These are phyloP conservation scores for Bos javanicus DNA, from an alignment of 2,113 vertebrate species.

Conservation along the genomic window DNA sequence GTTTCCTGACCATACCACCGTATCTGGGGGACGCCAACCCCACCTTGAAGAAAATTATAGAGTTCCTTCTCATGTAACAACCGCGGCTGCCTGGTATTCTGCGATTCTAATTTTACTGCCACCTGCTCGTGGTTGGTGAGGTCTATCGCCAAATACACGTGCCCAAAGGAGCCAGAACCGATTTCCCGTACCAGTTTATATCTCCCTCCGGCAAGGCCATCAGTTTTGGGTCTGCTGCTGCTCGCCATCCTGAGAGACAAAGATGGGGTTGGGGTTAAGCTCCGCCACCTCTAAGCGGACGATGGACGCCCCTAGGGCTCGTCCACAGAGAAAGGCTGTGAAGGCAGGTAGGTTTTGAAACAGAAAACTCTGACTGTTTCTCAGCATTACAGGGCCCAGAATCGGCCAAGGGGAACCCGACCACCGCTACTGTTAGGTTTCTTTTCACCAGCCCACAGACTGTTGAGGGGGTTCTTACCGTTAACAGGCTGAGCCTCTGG, in stretches of 20 bases:
- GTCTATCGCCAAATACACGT: constrained; percentile 22
- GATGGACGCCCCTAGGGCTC: background rate
- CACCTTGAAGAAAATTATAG: constrained; percentile 98
- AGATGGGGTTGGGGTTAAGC: no score
- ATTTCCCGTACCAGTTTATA: no score
- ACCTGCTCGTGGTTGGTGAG: constrained; percentile 87
- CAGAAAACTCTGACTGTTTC: background rate
- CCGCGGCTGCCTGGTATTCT: constrained; percentile 98
- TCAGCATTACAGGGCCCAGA: constrained; percentile 59
- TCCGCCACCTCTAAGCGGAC: no score
- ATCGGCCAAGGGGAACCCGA: constrained; percentile 59
- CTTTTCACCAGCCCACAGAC: no score
- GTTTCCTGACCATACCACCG: constrained; percentile 77
- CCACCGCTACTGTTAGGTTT: background rate
- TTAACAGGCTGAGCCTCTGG: no score
- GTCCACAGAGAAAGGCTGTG: background rate
- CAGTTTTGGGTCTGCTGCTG: fast-evolving
- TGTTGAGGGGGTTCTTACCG: no score
- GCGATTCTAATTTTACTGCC: constrained; percentile 98
- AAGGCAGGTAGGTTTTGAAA: no score
- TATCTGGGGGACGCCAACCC: constrained; percentile 98
- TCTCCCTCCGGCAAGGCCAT: no score
- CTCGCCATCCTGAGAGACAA: background rate
- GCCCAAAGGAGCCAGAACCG: no score
- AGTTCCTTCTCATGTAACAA: constrained; percentile 98